phyloP scores from a whole-genome alignment of 2,113 vertebrate species.

The Taurulus bubalis region DNA sequence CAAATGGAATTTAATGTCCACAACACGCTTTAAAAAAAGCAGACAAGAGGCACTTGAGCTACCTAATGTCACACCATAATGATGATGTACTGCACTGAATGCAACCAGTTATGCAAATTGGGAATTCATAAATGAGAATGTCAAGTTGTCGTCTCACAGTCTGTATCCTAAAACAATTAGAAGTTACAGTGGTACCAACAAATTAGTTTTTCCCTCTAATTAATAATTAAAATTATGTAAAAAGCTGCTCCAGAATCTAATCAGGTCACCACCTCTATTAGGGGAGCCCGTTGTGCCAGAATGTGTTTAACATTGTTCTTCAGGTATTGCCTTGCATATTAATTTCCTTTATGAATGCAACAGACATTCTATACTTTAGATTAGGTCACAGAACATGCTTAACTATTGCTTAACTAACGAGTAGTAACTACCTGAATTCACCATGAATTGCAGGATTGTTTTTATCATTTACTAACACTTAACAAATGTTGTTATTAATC shows the following conservation, averaged over 20 bases:
- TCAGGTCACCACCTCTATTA: conserved; percentile 35
- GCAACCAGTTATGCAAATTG: conserved; percentile 41
- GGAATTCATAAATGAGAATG: conserved; percentile 23
- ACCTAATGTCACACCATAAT: conserved; percentile 33
- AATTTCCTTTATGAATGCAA: neutral
- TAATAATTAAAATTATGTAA: conserved; percentile 39
- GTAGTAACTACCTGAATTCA: too few relatives aligned
- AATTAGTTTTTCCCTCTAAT: conserved; percentile 11
- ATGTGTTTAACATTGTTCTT: conserved; percentile 12
- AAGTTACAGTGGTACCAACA: conserved; percentile 17
- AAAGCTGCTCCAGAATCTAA: conserved; percentile 24
- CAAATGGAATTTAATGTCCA: conserved; percentile 29
- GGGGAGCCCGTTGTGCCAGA: conserved; percentile 28
- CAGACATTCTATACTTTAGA: too few relatives aligned
- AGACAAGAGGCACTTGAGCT: conserved; percentile 27
- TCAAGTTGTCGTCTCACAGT: conserved; percentile 12
- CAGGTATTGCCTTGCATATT: conserved; percentile 25
- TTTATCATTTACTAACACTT: too few relatives aligned
- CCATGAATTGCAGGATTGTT: too few relatives aligned
- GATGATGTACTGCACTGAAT: conserved; percentile 24
- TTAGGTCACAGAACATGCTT: too few relatives aligned
- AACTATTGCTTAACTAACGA: too few relatives aligned
- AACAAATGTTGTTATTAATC: too few relatives aligned
- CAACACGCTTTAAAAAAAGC: conserved; percentile 15
- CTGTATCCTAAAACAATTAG: conserved; percentile 40